Base-by-base conservation (phyloP, 2,113 vertebrate genomes). In the Chaenocephalus aceratus region DNA sequence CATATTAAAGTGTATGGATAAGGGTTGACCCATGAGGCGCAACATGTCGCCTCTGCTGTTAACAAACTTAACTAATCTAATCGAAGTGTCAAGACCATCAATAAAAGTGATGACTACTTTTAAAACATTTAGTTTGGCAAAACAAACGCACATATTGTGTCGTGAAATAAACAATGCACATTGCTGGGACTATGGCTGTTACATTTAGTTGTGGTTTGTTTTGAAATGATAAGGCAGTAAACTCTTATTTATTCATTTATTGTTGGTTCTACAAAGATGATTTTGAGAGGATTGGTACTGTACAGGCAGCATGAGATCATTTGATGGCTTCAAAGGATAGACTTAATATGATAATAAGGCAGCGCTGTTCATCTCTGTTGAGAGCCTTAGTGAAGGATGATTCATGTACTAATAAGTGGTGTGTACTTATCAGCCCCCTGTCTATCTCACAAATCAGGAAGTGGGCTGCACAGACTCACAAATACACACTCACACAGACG, bases 401-500 rank as follows among this genome's bases (percentile, higher is more conserved):
- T 11, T 77, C 45, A 58, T 53, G 26, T 45, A 57, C 30, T 62
- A 30, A 63, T 70, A 56, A 51, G n/a, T 56, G 41, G 21, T 56
- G 34, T 16, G 15, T 45, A 21, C 21, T n/a, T 10, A 41, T 26
- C 23, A 48, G 66, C 18, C 41, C 36, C 16, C 59, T 78, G 16
- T 75, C 44, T n/a, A 10, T 62, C 21, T 68, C 13, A 1, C 18
- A 52, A 77, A 54, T 12, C 36, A 56, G 48, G 41, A 18, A 41
- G 62, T 83, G 63, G 62, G 45, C 61, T 56, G 41, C 57, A 30
- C 52, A 34, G 71, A 75, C 34, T 4, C 65, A 21, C 30, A 30
- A 30, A 30, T 30, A 30, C 57, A 72, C 44, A 71, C 3, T 44
- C 12, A 6, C 5, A 52, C 12, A 49, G 2, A 6, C 13, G 16